Evolutionary conservation across 2,113 vertebrate species (phyloP), one percentile per base, ranked within the genome.

Genomic region (Halichoerus grypus): DNA sequence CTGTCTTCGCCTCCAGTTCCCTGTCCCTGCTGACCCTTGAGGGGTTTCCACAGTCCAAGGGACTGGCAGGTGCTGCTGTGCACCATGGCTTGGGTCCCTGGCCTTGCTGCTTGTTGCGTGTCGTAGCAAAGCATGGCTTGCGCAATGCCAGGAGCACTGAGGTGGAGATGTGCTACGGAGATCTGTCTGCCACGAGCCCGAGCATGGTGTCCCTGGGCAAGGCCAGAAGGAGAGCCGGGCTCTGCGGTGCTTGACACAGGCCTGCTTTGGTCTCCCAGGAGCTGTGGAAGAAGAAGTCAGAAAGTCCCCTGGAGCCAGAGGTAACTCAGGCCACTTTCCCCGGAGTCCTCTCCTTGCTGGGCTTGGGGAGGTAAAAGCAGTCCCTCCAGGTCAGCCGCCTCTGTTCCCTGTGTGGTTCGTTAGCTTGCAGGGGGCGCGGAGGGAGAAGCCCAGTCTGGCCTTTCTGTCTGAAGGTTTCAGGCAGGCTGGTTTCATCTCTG

Each of bases 91-190:
- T 10, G 4, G 81, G 72, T 88, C 91, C 81, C 79, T 42, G 36
- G 74, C 94, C 95, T 55, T 19, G n/a, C 82, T 81, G 72, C 94
- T 55, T 19, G n/a, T 79, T 81, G 72, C 98, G 18, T 95, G 97
- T 97, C 77, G 13, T 76, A 92, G 97, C 97, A 98, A 92, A 94
- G 92, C n/a, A 31, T 8, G 5, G 72, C 85, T 98, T 97, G 96
- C 24, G 82, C 94, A 97, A 96, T 19, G 1, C 7, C 6, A 57
- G 7, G 84, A 97, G 85, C 86, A 2, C 81, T 14, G 71, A 95
- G 95, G 95, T 36, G 31, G 76, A 96, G 96, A 94, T 97, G 79
- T 76, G 88, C 93, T 93, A 69, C 97, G 88, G 95, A 95, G 96
- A 97, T 86, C 92, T 97, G 95, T 61, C 96, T 97, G 88, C 97